Evolutionary conservation across 2,113 vertebrate genomes (phyloP).

Genomic region (Pseudorhombus dupliciocellatus): DNA sequence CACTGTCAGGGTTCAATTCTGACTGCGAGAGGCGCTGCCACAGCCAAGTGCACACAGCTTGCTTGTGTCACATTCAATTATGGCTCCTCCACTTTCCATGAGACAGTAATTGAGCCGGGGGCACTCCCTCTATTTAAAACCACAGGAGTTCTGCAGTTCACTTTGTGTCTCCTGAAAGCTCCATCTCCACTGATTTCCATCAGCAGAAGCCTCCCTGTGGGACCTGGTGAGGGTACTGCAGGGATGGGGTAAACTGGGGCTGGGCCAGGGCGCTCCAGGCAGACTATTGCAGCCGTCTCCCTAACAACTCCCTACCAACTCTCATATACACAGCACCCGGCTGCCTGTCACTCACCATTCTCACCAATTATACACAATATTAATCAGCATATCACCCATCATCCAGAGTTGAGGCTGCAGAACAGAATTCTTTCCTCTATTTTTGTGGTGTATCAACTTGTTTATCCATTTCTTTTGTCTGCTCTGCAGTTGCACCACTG

Average conservation of each 20-base stretch:
- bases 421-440: not conserved
- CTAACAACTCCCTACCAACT: constrained; percentile 38
- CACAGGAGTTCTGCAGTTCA: constrained; percentile 63
- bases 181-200: constrained; percentile 60
- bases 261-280: constrained; percentile 59
- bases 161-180: constrained; percentile 62
- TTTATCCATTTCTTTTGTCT: not conserved
- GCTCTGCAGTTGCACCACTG: too few relatives aligned
- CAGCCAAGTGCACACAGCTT: constrained; percentile 73
- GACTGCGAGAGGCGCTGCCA: constrained; percentile 55
- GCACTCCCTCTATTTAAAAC: constrained; percentile 75
- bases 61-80: constrained; percentile 76
- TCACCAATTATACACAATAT: constrained; percentile 40
- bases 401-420: constrained; percentile 3
- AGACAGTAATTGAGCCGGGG: constrained; percentile 74
- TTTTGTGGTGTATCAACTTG: constrained; percentile 14
- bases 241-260: constrained; percentile 32
- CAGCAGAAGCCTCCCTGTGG: constrained; percentile 60
- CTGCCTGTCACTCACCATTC: constrained; percentile 15
- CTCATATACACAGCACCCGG: constrained; percentile 3
- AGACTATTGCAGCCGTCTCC: constrained; percentile 38
- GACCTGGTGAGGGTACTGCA: constrained; percentile 39
- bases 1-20: constrained; percentile 60
- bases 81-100: constrained; percentile 52
- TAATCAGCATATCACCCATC: constrained; percentile 24